Conservation (phyloP, 1,140 invertebrate genomes). For the Trypoxylus dichotomus region DNA sequence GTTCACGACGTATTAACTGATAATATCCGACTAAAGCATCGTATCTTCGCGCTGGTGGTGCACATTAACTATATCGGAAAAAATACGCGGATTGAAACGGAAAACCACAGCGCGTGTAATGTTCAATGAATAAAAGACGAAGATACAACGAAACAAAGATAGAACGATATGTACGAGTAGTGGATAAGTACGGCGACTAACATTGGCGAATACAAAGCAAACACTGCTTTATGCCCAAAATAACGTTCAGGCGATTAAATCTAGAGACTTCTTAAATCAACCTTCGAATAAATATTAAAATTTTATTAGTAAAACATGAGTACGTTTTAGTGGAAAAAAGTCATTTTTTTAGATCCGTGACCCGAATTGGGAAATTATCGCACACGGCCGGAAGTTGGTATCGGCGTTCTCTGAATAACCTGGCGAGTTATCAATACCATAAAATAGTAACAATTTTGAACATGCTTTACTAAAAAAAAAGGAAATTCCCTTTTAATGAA, state of each 20-base stretch:
- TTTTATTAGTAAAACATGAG: not conserved
- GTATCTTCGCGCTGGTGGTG: not conserved
- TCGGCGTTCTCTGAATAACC: not conserved
- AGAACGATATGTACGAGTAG: not conserved
- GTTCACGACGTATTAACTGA: not conserved
- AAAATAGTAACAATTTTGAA: not conserved
- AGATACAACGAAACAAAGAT: not conserved
- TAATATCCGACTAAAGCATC: not conserved
- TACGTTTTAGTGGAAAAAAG: not conserved
- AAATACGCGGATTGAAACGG: slow-evolving; percentile 15
- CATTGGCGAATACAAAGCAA: slow-evolving; percentile 12
- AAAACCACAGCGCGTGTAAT: slow-evolving; percentile 1
- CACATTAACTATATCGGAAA: not conserved
- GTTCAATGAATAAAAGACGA: slow-evolving; percentile 1
- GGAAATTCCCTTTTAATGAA: not conserved
- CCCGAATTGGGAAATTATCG: not conserved
- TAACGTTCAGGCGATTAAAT: not conserved
- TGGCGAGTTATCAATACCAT: slow-evolving; percentile 1
- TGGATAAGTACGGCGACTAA: not conserved
- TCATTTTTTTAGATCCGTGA: not conserved
- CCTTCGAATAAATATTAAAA: slow-evolving; percentile 15
- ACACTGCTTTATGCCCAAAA: not conserved
- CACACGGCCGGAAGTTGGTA: not conserved
- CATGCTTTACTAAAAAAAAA: not conserved
- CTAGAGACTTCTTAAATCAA: not conserved